A percentile compares a stretch with the other conserved stretches of the same genome.
Conservation (phyloP, 2,113 vertebrate genomes). For the Entomyzon cyanotis region DNA sequence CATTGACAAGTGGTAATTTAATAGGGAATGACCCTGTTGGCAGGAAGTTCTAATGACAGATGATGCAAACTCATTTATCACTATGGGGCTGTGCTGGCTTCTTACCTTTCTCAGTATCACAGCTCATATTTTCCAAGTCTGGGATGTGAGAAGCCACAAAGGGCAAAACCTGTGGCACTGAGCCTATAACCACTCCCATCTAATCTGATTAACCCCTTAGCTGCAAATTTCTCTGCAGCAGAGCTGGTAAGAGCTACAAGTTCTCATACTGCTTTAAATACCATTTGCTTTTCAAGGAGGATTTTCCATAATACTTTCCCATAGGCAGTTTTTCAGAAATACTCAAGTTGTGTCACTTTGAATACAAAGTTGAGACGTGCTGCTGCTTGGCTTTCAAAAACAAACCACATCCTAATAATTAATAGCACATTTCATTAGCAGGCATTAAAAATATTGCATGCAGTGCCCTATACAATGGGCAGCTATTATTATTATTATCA, state of each 20-base stretch:
- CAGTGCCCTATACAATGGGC: constrained; percentile 43
- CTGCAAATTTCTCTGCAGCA: not conserved
- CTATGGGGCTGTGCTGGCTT: constrained; percentile 74
- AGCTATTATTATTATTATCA: constrained; percentile 62
- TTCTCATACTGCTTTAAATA: not conserved
- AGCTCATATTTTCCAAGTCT: constrained; percentile 81
- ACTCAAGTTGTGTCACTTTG: not conserved
- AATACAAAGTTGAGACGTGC: not conserved
- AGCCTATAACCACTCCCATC: constrained; percentile 73
- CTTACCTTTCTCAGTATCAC: constrained; percentile 81
- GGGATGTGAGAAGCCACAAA: constrained; percentile 81
- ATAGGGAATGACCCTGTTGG: constrained; percentile 94
- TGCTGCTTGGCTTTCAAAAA: constrained; percentile 18
- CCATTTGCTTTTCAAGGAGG: not conserved
- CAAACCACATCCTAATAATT: constrained; percentile 45
- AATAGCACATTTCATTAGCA: constrained; percentile 63
- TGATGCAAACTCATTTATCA: constrained; percentile 98
- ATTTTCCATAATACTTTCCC: not conserved
- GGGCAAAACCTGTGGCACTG: constrained; percentile 73
- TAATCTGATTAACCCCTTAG: constrained; percentile 66
- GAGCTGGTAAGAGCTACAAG: not conserved
- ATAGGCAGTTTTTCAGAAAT: not conserved
- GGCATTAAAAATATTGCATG: constrained; percentile 46
- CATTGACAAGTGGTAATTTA: constrained; percentile 98
- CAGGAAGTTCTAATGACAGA: constrained; percentile 94